Evolutionary conservation across 1,140 invertebrate genomes (phyloP), one percentile per base, ranked within the genome.

Genomic region (Drosophila azteca): DNA sequence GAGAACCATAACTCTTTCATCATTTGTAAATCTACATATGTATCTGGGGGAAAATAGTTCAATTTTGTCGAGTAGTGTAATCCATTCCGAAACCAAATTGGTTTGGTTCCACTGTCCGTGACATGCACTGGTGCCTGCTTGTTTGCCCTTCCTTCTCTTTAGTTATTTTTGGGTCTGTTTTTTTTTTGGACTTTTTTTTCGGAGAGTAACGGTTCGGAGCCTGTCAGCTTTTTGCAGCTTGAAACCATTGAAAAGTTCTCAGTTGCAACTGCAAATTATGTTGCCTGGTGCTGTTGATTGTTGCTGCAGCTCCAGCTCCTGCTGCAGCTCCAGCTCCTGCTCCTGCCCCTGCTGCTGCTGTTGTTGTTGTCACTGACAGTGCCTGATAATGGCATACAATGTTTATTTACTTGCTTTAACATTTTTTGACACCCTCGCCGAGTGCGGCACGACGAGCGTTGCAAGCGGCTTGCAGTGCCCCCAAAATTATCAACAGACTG

Each of bases 391-490:
- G 73, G 82, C 82, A 69, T 61, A 85, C 81, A 87, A 85, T 85
- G 81, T 85, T 85, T 85, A 81, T 85, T 85, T 85, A 87, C 69
- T 85, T 81, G 82, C 81, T 81, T 84, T 77, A 84, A 85, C 63
- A 77, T 70, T 85, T 85, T 53, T 39, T 39, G 35, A 11, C 35
- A 39, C 35, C 35, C 35, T 13, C 13, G 35, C 35, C 13, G 11
- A 39, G 35, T 39, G 35, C 5, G 13, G 35, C 0, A 39, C 4
- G 35, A 11, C 11, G 35, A 13, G 11, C 35, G 8, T 4, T 11
- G 1, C 35, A 39, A 13, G 35, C 13, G 35, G 1, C 5, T 4
- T 39, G 3, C 35, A 13, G 13, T 39, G 35, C 35, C 1, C 11
- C 17, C 8, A 35, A 9, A 35, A 35, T 8, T 9, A 11, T 35